Evolutionary conservation across 2,113 vertebrate species (phyloP), one percentile per base, ranked within the genome.

Genomic region (Myotis yumanensis): DNA sequence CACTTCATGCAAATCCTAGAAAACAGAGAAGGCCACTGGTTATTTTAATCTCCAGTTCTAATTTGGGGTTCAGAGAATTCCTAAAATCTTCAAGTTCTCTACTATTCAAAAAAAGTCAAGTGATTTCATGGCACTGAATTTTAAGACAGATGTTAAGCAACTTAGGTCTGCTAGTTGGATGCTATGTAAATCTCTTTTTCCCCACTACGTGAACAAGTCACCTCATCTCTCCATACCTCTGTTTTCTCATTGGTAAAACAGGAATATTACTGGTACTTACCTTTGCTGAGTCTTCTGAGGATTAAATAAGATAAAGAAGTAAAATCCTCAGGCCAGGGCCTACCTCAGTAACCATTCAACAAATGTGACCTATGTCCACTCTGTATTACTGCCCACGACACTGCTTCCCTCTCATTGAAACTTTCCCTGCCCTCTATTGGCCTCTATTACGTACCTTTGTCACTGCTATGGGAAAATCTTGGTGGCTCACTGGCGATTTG

Each of bases 31-130:
- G 48, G 72, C 25, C 32, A 30, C 43, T 46, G 64, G 7, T 48
- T 59, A 28, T 43, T 82, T 95, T 86, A 69, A 35, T 69, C 20
- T 92, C 37, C 72, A 86, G 37, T 89, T 96, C 75, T 51, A 32
- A 66, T 90, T n/a, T 76, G 11, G 11, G 14, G 30, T 69, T 90
- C 28, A 76, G 75, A 69, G n/a, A 77, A 72, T 79, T 82, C 52
- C n/a, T 37, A 68, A 93, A 92, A 64, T 62, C 46, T 88, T 88
- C 54, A 82, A 93, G 69, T 79, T 90, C 30, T 92, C 1, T 54
- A 86, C 64, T 11, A 22, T 32, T 88, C 9, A 35, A 66, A 75
- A 66, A 69, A 46, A 71, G 32, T 2, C 25, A 52, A n/a, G 35
- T 77, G 30, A 89, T 69, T 82, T 82, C 37, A 59, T 18, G 48